phyloP scores from a whole-genome alignment of 2,888 invertebrate genomes.

The Meghimatium bilineatum region DNA sequence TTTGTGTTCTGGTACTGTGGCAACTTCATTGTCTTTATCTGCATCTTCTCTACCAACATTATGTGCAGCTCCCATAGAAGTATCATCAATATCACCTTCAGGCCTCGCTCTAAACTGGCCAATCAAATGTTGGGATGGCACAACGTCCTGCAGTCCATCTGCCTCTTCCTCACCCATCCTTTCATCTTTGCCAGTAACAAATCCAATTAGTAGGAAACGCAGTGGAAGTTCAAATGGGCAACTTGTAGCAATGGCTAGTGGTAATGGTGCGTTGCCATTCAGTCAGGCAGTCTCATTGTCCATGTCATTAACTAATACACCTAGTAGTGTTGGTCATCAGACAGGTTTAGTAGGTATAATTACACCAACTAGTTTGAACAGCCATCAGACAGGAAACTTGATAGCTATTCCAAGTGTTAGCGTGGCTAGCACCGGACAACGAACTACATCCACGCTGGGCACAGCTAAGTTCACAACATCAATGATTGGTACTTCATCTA shows the following conservation, averaged over 20 bases:
- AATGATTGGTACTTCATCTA: neutral
- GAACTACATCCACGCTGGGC: slow-evolving; percentile 54
- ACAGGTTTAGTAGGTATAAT: slow-evolving; percentile 40
- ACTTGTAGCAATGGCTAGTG: slow-evolving; percentile 21
- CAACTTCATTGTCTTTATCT: slow-evolving; percentile 37
- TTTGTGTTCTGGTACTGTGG: slow-evolving; percentile 26
- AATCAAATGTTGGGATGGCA: slow-evolving; percentile 15
- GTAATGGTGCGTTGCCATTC: slow-evolving; percentile 36
- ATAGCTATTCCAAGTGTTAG: slow-evolving; percentile 53
- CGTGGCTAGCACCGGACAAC: slow-evolving; percentile 46
- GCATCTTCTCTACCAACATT: slow-evolving; percentile 11
- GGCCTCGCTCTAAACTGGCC: slow-evolving; percentile 32
- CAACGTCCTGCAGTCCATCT: slow-evolving; percentile 20
- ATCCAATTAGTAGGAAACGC: slow-evolving; percentile 60
- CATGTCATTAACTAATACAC: neutral
- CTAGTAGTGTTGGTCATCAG: slow-evolving; percentile 34
- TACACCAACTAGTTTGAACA: slow-evolving; percentile 42
- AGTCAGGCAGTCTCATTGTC: slow-evolving; percentile 27
- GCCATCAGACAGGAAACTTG: slow-evolving; percentile 45
- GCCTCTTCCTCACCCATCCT: slow-evolving; percentile 26
- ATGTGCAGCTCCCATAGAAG: slow-evolving; percentile 12
- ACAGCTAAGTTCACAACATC: slow-evolving; percentile 35
- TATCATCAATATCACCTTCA: slow-evolving; percentile 23
- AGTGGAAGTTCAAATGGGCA: slow-evolving; percentile 56
- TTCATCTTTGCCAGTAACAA: slow-evolving; percentile 22